A percentile compares a stretch with the other conserved stretches of the same genome.
phyloP scores from a whole-genome alignment of 1,140 invertebrate genomes.

The Caenorhabditis briggsae region DNA sequence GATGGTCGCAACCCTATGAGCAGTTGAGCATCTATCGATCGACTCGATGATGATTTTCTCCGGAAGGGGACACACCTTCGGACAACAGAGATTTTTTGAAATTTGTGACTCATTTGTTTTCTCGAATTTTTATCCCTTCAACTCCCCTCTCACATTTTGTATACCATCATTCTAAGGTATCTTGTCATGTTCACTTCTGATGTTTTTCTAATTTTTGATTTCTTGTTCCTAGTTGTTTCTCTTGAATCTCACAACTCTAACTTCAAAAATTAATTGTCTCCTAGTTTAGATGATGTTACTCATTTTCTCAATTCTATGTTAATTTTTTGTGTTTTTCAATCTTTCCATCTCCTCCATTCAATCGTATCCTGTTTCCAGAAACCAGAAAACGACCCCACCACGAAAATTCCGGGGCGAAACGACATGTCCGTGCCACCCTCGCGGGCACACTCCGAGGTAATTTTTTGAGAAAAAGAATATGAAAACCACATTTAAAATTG shows the following conservation, averaged over 20 bases:
- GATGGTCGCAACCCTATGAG: background rate
- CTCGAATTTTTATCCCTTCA: background rate
- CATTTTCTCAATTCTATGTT: background rate
- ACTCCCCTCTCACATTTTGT: background rate
- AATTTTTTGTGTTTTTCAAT: background rate
- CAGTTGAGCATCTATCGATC: slow-evolving; percentile 38
- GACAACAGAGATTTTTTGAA: slow-evolving; percentile 20
- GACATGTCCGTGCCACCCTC: slow-evolving; percentile 75
- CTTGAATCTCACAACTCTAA: background rate
- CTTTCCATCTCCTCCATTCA: background rate
- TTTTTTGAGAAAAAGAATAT: background rate
- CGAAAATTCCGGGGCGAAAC: slow-evolving; percentile 31
- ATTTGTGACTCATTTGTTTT: background rate
- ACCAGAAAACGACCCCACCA: slow-evolving; percentile 32
- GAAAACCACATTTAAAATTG: background rate
- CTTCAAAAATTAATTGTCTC: background rate
- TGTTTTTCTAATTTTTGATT: background rate
- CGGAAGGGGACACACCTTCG: background rate
- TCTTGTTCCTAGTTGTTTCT: background rate
- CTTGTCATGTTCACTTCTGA: background rate
- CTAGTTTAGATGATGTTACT: background rate
- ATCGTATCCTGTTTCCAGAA: background rate
- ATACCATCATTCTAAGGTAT: background rate
- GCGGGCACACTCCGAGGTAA: slow-evolving; percentile 72
- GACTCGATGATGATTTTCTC: slow-evolving; percentile 21